Percentiles rank a stretch among this genome's conserved stretches.
These are phyloP conservation scores for Bugulina stolonifera DNA, from an alignment of 2,888 invertebrate genomes.

Conservation along the genomic window DNA sequence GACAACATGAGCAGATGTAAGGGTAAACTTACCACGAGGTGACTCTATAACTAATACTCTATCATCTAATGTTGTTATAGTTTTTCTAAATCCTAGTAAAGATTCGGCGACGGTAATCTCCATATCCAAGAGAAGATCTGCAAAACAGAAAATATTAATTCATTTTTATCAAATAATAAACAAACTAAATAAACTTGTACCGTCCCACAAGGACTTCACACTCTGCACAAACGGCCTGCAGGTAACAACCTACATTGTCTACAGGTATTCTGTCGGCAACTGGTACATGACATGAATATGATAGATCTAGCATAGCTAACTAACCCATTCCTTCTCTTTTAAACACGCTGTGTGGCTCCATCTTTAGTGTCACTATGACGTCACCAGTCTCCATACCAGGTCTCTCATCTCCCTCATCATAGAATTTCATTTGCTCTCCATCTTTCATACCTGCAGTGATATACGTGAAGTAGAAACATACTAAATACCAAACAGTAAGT, in stretches of 20 bases:
- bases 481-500: no score
- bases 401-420: constrained; percentile 93
- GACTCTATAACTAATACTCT: constrained; percentile 78
- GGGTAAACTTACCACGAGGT: constrained; percentile 60
- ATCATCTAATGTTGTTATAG: constrained; percentile 80
- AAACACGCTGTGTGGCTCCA: constrained; percentile 78
- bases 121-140: constrained; percentile 76
- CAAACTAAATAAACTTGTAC: no score
- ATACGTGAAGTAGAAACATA: no score
- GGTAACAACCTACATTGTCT: no score
- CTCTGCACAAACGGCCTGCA: no score
- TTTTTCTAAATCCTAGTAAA: constrained; percentile 88
- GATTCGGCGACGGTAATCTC: constrained; percentile 84
- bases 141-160: no score
- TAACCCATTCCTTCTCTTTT: constrained; percentile 54
- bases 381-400: constrained; percentile 90
- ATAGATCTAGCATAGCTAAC: not conserved
- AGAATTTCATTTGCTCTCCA: constrained; percentile 86
- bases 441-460: constrained; percentile 73
- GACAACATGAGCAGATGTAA: not conserved
- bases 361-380: constrained; percentile 88
- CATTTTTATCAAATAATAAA: no score
- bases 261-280: no score
- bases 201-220: no score
- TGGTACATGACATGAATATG: not conserved